phyloP scores from a whole-genome alignment of 2,888 invertebrate genomes.

The Amphipyra berbera region DNA sequence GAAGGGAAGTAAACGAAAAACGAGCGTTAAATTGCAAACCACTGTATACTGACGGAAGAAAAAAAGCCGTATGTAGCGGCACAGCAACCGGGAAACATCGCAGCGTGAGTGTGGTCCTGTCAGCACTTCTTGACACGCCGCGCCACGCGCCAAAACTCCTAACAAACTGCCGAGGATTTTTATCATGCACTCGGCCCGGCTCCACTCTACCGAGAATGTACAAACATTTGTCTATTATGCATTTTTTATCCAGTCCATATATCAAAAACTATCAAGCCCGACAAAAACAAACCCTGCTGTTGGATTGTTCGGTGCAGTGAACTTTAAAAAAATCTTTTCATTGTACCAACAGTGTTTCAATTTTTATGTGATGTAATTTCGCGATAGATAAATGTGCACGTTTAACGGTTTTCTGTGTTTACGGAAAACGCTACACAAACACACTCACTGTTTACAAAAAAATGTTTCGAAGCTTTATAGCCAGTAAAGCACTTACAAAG shows the following conservation, averaged over 20 bases:
- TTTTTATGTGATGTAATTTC: conserved; percentile 57
- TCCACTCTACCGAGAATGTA: conserved; percentile 65
- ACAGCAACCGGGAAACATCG: conserved; percentile 58
- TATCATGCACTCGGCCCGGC: conserved; percentile 67
- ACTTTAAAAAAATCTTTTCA: conserved; percentile 71
- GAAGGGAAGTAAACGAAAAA: conserved; percentile 78
- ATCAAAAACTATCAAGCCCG: conserved; percentile 75
- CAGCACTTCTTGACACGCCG: conserved; percentile 58
- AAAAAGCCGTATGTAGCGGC: conserved; percentile 54
- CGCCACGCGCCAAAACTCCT: conserved; percentile 68
- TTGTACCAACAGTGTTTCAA: conserved; percentile 56
- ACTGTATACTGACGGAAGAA: conserved; percentile 67
- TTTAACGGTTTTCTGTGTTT: conserved; percentile 46
- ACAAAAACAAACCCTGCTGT: conserved; percentile 75
- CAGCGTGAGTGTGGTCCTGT: conserved; percentile 60
- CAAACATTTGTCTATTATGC: conserved; percentile 78
- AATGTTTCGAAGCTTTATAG: conserved; percentile 20
- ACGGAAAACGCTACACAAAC: conserved; percentile 27
- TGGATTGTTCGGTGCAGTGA: conserved; percentile 72
- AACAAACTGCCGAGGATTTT: conserved; percentile 75
- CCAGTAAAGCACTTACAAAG: conserved; percentile 23
- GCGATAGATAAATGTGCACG: conserved; percentile 44
- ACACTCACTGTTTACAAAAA: conserved; percentile 22
- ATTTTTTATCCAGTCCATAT: conserved; percentile 75
- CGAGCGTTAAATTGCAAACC: conserved; percentile 77